Evolutionary conservation across 2,888 invertebrate species (phyloP), one percentile per base, ranked within the genome.

Genomic region (Seira sanloemensis): DNA sequence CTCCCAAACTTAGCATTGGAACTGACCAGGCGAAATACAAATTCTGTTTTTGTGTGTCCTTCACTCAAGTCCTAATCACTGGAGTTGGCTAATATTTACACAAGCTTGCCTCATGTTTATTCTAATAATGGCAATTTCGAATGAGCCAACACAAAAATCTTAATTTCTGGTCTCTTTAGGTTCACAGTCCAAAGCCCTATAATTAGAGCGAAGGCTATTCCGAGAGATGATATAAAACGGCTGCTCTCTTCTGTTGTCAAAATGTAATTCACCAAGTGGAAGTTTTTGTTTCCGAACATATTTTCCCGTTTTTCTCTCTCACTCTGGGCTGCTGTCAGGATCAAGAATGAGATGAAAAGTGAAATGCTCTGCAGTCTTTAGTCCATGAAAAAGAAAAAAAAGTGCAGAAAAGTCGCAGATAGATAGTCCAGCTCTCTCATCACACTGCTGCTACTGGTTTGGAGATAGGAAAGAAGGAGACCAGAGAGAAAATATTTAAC

Each of bases 1-100:
- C 84, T 75, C 84, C 84, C 46, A 84, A 78, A 79, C 78, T 84
- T 37, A 84, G 79, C 84, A 84, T 84, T 54, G 62, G 12, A 5
- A 9, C n/a, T n/a, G n/a, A n/a, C n/a, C 58, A 58, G 12, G 58
- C 58, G n/a, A 58, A 58, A 58, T 37, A 37, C 37, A 12, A 37
- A 7, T 50, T 2, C 50, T 2, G 16, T 50, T n/a, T n/a, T n/a
- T n/a, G n/a, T n/a, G n/a, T n/a, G n/a, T n/a, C 37, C 37, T 37
- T 21, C 19, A 23, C 62, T 21, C 21, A 62, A 21, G 19, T 16
- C 2, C 50, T 62, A 62, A 62, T 62, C 62, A 19, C 23, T 2
- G 2, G 12, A n/a, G n/a, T n/a, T n/a, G n/a, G 62, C 23, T 62
- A 62, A 62, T 62, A 62, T 21, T 62, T 19, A 21, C 62, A 62